Base-by-base conservation (phyloP, 2,888 invertebrate genomes). In the Lymantria dispar region DNA sequence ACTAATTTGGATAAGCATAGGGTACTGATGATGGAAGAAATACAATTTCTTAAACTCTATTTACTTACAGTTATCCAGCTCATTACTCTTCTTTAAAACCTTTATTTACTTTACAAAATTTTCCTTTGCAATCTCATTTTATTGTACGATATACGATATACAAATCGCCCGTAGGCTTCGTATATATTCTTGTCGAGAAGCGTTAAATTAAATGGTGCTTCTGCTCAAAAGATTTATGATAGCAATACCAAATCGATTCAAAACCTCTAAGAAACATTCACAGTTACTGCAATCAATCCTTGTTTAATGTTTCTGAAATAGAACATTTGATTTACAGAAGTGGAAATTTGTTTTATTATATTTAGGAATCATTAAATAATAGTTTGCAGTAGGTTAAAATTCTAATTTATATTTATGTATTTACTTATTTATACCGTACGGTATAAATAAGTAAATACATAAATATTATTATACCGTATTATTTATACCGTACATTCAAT, bases 211-310 rank as follows among this genome's bases (percentile, higher is more conserved):
- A 77, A 79, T 72, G 72, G 74, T 72, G 73, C 76, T 76, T 63
- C 64, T 70, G 69, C 71, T 74, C 72, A 72, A 75, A 70, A 83
- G 85, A 85, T 85, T 86, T 85, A 86, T 84, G 78, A 79, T 62
- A 72, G 74, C 79, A 82, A 83, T 80, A 80, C 78, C 77, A 74
- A 74, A 69, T 78, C 79, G 74, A 82, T 80, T 72, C 71, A 64
- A 62, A 69, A 58, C 72, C 72, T 76, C 79, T 76, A 71, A 66
- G 65, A 62, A 67, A 62, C 69, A 65, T 67, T 64, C 64, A 66
- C 58, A 52, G 48, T 57, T 55, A 51, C 54, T 49, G 52, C 54
- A 54, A 66, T 66, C 58, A 58, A 66, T 63, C 58, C 57, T 58
- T 63, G 56, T 64, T 64, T 62, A 64, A 66, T 60, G 60, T 66